These are phyloP conservation scores for Lophius americanus DNA, from an alignment of 2,797 vertebrate species.

Conservation along the genomic window DNA sequence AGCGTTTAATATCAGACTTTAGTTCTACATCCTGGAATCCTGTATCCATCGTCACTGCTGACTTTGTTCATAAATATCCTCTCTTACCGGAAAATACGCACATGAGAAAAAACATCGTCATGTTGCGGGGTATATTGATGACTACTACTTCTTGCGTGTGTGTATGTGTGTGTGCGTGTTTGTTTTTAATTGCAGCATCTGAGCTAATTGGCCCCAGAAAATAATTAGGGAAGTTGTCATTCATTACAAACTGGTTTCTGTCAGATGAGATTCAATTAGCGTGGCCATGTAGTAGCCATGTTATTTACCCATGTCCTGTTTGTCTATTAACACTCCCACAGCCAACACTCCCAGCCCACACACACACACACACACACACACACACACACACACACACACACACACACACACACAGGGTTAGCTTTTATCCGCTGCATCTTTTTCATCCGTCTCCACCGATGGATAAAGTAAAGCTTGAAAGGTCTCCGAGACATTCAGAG, in stretches of 20 bases:
- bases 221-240: conserved; percentile 27
- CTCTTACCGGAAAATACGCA: no score
- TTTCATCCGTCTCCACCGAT: no score
- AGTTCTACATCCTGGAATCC: no score
- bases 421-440: conserved; percentile 42
- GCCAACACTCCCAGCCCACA: conserved; percentile 1
- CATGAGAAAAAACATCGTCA: no score
- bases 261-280: conserved; percentile 37
- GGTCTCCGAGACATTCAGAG: conserved; percentile 60
- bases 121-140: no score
- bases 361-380: conserved; percentile 8
- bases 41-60: no score
- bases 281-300: conserved; percentile 17
- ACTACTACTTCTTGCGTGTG: no score
- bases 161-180: no score
- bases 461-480: conserved; percentile 63
- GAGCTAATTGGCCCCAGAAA: conserved; percentile 4
- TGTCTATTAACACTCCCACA: conserved; percentile 22
- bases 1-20: no score
- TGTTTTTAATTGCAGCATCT: conserved; percentile 1
- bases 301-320: conserved; percentile 26
- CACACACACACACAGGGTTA: conserved; percentile 3
- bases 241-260: conserved; percentile 24
- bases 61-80: no score
- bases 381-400: conserved; percentile 7